Evolutionary conservation across 2,113 vertebrate genomes (phyloP), one percentile per base, ranked within the genome.

Genomic region (Cichladusa arquata): DNA sequence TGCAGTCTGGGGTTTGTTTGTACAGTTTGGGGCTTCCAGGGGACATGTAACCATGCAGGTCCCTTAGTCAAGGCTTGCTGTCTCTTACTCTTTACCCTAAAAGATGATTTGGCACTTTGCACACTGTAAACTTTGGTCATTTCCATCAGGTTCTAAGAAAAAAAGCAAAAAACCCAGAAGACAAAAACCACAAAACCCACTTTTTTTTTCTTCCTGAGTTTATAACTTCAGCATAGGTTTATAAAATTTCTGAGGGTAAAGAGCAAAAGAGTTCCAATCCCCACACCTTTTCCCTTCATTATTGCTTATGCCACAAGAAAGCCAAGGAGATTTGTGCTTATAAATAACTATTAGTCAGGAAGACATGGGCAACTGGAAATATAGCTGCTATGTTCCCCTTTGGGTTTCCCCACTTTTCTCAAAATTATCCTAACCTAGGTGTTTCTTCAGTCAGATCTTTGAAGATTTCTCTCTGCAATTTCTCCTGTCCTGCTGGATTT

Each of bases 141-240:
- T 33, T 71, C 29, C 2, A 65, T 53, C 9, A 45, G 19, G 9
- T 3, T 34, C 11, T 54, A 45, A 6, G 25, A 58, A 73, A 14
- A 44, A 38, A 23, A 19, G 4, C 3, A 5, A 45, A 51, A 19
- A 10, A 14, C 5, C 1, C 11, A 47, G 15, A 65, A 50, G 5
- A 22, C 26, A 86, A 50, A 18, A 33, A 12, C 3, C 6, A 6
- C 19, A 44, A 36, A 29, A 2, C 5, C 2, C 2, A 4, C 5
- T 78, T 70, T 38, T 70, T 38, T 33, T 12, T 24, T 3, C 2
- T 33, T 9, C 8, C 31, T 19, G 5, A 45, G 25, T 33, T 48
- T 69, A 26, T 44, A 40, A 70, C 26, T 40, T 85, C 19, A 79
- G 16, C 17, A 8, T n/a, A 45, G 54, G 88, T 51, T 45, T 86